Base-by-base conservation (phyloP, 2,113 vertebrate genomes). In the Etheostoma cragini region DNA sequence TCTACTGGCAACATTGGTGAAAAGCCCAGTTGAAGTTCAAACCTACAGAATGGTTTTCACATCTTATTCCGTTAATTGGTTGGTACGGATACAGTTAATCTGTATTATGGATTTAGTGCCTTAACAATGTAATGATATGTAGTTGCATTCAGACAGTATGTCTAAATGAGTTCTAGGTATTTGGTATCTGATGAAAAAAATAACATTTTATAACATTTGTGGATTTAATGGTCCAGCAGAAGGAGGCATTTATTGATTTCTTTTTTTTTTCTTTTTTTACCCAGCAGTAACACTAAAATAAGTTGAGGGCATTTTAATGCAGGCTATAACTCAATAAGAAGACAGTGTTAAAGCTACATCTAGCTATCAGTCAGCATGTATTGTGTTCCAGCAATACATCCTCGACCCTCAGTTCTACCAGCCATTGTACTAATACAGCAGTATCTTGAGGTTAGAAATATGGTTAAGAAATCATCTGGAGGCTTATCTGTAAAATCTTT, bases 371-470 rank as follows among this genome's bases (percentile, higher is more conserved):
- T 19, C 42, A 47, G 42, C 5, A 13, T 56, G 21, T 60, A 35
- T 70, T 72, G 16, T 73, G 46, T 80, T 81, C 61, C 62, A 75
- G 12, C n/a, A 57, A 80, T 70, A 58, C 67, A 75, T 56, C 5
- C 8, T 67, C 24, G 21, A 17, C 5, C 16, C 33, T 76, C 56
- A 35, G 54, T 30, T 54, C 5, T 10, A 74, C 3, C 21, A 52
- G 42, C 8, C n/a, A 60, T 49, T 14, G 15, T 33, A 52, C n/a
- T 56, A 47, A 72, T 35, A 35, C 60, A 65, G 3, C 33, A 52
- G 16, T 33, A 17, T 56, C 13, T 46, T 65, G 52, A 65, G 16
- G 45, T 77, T 46, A 33, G 15, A 75, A 76, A 57, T 46, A 67
- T 63, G 72, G 38, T 64, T 63, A 1, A 11, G n/a, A 45, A 74